Percentiles rank a stretch among this genome's conserved stretches.
Evolutionary conservation across 2,797 vertebrate genomes (phyloP).

Genomic region (Balearica regulorum): DNA sequence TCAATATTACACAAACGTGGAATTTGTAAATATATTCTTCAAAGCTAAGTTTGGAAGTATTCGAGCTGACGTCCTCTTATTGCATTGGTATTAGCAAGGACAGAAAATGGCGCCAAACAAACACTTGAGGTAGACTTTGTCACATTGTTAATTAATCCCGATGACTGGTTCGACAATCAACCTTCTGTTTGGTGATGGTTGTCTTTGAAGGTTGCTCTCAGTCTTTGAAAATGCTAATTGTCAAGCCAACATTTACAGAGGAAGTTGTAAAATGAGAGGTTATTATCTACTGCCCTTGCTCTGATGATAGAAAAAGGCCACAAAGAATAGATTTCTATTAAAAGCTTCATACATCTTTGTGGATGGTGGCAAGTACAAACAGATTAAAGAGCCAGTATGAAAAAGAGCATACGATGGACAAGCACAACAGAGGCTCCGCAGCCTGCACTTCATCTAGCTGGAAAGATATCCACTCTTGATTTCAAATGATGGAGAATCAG

Average conservation of each 20-base stretch:
- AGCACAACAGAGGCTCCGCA: not conserved
- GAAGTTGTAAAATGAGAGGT: conserved; percentile 62
- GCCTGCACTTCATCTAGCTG: not conserved
- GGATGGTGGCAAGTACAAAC: conserved; percentile 23
- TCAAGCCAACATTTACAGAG: conserved; percentile 62
- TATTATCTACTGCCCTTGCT: conserved; percentile 49
- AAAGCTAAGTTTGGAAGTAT: not conserved
- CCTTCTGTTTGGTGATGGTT: conserved; percentile 29
- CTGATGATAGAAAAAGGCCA: conserved; percentile 9
- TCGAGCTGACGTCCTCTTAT: not conserved
- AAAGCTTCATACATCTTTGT: conserved; percentile 11
- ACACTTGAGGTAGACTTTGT: not conserved
- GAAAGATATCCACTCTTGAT: not conserved
- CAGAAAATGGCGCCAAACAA: conserved; percentile 11
- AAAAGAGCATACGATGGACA: not conserved
- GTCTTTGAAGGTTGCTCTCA: conserved; percentile 53
- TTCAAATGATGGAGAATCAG: not conserved
- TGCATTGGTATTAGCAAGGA: not conserved
- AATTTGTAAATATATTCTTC: not conserved
- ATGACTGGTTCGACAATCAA: not conserved
- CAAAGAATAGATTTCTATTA: conserved; percentile 38
- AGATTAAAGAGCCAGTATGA: not conserved
- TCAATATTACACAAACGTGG: not conserved
- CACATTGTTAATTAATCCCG: conserved; percentile 19
- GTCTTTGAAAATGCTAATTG: conserved; percentile 60